phyloP scores from a whole-genome alignment of 1,140 invertebrate genomes.

The Planococcus citri region DNA sequence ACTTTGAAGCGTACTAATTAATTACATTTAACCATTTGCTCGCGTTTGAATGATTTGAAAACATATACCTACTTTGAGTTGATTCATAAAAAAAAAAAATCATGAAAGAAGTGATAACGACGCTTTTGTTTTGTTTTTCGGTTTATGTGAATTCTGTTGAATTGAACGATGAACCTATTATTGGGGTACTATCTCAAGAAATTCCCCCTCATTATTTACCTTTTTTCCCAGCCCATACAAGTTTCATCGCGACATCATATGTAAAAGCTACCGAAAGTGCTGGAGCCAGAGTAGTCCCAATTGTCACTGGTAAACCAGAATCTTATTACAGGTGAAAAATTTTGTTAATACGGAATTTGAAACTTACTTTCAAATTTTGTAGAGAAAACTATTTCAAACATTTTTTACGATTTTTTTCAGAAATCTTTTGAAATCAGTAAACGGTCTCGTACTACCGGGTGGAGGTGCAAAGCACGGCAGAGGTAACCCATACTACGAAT shows the following conservation, averaged over 20 bases:
- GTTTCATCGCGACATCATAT: slow-evolving; percentile 72
- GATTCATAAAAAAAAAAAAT: no score
- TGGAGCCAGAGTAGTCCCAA: slow-evolving; percentile 69
- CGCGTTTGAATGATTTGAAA: no score
- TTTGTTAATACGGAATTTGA: no score
- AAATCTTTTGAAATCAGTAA: slow-evolving; percentile 24
- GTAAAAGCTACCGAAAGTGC: slow-evolving; percentile 71
- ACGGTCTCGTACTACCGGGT: slow-evolving; percentile 60
- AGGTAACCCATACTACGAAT: not conserved
- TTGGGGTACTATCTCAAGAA: not conserved
- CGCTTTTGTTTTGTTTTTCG: no score
- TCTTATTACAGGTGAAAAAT: slow-evolving; percentile 29
- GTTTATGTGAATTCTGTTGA: slow-evolving; percentile 2
- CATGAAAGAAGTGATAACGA: no score
- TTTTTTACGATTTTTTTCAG: slow-evolving; percentile 22
- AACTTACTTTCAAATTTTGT: not conserved
- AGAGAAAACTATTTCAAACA: not conserved
- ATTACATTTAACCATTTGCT: no score
- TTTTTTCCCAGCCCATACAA: slow-evolving; percentile 30
- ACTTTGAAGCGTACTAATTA: no score
- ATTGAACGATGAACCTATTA: not conserved
- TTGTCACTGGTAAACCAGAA: slow-evolving; percentile 35
- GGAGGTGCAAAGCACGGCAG: slow-evolving; percentile 41
- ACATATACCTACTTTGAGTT: no score
- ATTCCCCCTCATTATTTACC: not conserved